Percentiles rank a stretch among this genome's conserved stretches.
phyloP scores from a whole-genome alignment of 2,888 invertebrate species.

The Hyposoter dolosus region DNA sequence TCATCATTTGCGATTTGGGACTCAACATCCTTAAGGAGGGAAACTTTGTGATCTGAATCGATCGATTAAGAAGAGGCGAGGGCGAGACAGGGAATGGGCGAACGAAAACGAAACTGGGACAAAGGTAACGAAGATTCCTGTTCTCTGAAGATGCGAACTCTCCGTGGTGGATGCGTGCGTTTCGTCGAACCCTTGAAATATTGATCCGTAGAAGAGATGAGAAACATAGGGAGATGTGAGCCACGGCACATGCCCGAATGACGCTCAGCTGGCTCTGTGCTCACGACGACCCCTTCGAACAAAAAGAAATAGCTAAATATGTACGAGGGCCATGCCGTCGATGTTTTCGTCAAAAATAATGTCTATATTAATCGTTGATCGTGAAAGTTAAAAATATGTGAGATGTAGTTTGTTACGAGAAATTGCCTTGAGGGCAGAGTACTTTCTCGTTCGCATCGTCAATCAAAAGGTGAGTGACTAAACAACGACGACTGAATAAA shows the following conservation, averaged over 20 bases:
- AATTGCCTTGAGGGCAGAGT: constrained; percentile 80
- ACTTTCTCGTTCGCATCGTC: constrained; percentile 73
- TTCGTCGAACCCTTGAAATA: constrained; percentile 70
- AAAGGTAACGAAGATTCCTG: constrained; percentile 69
- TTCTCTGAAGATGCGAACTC: constrained; percentile 20
- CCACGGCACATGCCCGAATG: constrained; percentile 71
- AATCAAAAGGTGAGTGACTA: constrained; percentile 76
- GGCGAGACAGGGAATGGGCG: background rate
- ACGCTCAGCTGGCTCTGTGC: constrained; percentile 71
- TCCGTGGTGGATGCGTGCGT: constrained; percentile 61
- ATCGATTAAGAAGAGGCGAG: background rate
- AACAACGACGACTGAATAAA: background rate
- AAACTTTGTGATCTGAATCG: background rate
- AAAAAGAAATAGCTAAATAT: constrained; percentile 69
- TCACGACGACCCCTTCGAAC: constrained; percentile 62
- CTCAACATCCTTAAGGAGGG: too few species aligned
- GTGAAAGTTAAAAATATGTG: constrained; percentile 77
- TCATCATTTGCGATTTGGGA: too few species aligned
- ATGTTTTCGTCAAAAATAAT: constrained; percentile 77
- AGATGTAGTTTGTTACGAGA: constrained; percentile 80
- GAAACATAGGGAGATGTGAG: constrained; percentile 53
- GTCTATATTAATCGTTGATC: constrained; percentile 80
- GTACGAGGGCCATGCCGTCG: constrained; percentile 77
- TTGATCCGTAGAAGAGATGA: constrained; percentile 71
- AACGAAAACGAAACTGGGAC: constrained; percentile 15